Evolutionary conservation across 2,797 vertebrate genomes (phyloP).

Genomic region (Pterois miles): DNA sequence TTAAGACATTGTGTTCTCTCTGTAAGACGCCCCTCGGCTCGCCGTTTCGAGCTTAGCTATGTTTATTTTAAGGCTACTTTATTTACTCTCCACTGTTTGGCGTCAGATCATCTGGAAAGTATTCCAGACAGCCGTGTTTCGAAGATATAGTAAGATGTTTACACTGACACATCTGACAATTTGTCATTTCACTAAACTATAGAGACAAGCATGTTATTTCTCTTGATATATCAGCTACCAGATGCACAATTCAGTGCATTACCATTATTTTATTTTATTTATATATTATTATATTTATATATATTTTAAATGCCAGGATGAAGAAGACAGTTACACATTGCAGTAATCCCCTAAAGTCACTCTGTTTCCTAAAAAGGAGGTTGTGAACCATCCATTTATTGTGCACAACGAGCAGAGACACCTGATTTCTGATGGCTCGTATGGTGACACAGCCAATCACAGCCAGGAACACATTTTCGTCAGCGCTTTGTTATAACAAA

Average conservation of each 20-base stretch:
- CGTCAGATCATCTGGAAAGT: constrained; percentile 27
- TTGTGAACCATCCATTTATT: neutral
- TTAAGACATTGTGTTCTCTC: neutral
- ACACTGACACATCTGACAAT: neutral
- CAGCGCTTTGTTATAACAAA: neutral
- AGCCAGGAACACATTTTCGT: neutral
- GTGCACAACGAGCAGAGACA: neutral
- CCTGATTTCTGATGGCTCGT: neutral
- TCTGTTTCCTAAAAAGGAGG: neutral
- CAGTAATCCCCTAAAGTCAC: neutral
- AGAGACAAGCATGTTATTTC: neutral
- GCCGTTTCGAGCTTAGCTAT: neutral
- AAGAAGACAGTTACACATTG: neutral
- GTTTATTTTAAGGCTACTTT: constrained; percentile 32
- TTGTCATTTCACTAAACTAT: neutral
- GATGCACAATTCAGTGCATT: neutral
- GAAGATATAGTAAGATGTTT: neutral
- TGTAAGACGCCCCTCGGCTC: neutral
- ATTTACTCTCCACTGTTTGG: constrained; percentile 22
- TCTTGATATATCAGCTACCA: neutral
- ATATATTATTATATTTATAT: too few species aligned
- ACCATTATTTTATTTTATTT: too few species aligned
- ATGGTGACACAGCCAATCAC: neutral
- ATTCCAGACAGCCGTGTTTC: neutral
- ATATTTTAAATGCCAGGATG: neutral